A percentile compares a stretch with the other conserved stretches of the same genome.
These are phyloP conservation scores for Hipparchia sbordonii DNA, from an alignment of 2,888 invertebrate species.

Conservation along the genomic window DNA sequence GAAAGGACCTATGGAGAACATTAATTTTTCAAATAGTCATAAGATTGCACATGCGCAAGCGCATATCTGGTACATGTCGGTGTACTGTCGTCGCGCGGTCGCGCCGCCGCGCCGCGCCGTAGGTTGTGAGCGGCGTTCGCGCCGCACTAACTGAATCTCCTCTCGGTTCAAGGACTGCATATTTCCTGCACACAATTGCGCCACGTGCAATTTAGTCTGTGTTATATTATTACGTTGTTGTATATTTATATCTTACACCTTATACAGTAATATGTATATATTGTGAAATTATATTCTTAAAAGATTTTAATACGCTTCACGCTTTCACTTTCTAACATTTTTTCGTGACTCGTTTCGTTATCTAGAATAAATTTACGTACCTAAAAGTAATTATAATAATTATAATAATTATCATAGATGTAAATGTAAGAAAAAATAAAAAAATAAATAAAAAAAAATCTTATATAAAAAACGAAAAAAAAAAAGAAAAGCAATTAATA, in stretches of 20 bases:
- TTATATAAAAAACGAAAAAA: slow-evolving; percentile 43
- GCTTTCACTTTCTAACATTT: slow-evolving; percentile 78
- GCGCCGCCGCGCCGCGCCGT: slow-evolving; percentile 42
- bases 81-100: slow-evolving; percentile 11
- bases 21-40: too few species aligned
- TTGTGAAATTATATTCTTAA: slow-evolving; percentile 81
- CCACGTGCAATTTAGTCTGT: slow-evolving; percentile 82
- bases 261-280: slow-evolving; percentile 80
- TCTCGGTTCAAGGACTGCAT: slow-evolving; percentile 79
- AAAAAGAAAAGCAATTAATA: slow-evolving; percentile 76
- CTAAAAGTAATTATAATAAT: slow-evolving; percentile 82
- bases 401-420: slow-evolving; percentile 66
- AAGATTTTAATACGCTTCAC: slow-evolving; percentile 80
- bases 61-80: not conserved
- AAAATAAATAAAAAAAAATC: slow-evolving; percentile 54
- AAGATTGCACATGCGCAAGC: too few species aligned
- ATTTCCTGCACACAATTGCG: slow-evolving; percentile 79
- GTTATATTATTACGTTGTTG: slow-evolving; percentile 82
- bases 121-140: slow-evolving; percentile 70
- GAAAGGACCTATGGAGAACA: too few species aligned
- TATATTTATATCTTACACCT: slow-evolving; percentile 80
- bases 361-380: slow-evolving; percentile 83
- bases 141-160: slow-evolving; percentile 74
- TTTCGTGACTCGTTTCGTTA: slow-evolving; percentile 82
- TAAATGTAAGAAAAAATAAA: slow-evolving; percentile 48